Percentiles rank a stretch among this genome's conserved stretches.
Evolutionary conservation across 64 coral and sea anemone species (phyloP).

Genomic region (Montipora cactus): DNA sequence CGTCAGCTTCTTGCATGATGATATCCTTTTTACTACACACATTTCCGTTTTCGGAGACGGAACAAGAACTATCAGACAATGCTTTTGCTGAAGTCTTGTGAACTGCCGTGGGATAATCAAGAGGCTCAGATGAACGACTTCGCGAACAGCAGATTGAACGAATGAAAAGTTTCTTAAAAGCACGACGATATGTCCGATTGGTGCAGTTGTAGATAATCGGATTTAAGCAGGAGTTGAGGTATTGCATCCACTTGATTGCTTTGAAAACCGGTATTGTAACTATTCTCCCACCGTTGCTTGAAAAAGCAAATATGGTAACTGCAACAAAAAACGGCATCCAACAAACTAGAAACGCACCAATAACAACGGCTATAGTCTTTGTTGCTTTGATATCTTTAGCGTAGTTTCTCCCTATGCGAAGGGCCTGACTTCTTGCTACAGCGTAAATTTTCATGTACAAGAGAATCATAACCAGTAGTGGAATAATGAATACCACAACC

Average conservation of each 20-base stretch:
- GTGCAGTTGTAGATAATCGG: conserved; percentile 90
- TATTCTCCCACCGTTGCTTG: not conserved
- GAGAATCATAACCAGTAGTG: conserved; percentile 77
- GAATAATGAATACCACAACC: conserved; percentile 64
- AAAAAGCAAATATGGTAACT: conserved; percentile 60
- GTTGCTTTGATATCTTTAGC: conserved; percentile 87
- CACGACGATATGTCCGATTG: conserved; percentile 81
- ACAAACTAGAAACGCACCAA: conserved; percentile 86
- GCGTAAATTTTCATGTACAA: conserved; percentile 90
- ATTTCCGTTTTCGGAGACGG: conserved; percentile 44
- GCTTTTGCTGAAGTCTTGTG: conserved; percentile 8
- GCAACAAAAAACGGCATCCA: conserved; percentile 86
- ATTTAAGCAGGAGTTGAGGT: conserved; percentile 91
- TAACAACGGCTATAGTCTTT: conserved; percentile 92
- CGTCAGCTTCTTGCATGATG: not conserved
- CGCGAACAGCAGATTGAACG: conserved; percentile 36
- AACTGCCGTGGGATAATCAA: not conserved
- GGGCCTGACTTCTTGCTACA: conserved; percentile 81
- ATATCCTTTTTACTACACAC: not conserved
- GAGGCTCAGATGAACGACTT: not conserved
- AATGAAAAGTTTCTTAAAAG: conserved; percentile 60
- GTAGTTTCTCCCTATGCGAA: conserved; percentile 81
- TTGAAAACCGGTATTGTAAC: conserved; percentile 9
- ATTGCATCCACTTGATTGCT: conserved; percentile 87
- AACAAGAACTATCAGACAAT: conserved; percentile 28